Percentiles rank a stretch among this genome's conserved stretches.
phyloP scores from a whole-genome alignment of 2,888 invertebrate species.

The Arenicola marina region DNA sequence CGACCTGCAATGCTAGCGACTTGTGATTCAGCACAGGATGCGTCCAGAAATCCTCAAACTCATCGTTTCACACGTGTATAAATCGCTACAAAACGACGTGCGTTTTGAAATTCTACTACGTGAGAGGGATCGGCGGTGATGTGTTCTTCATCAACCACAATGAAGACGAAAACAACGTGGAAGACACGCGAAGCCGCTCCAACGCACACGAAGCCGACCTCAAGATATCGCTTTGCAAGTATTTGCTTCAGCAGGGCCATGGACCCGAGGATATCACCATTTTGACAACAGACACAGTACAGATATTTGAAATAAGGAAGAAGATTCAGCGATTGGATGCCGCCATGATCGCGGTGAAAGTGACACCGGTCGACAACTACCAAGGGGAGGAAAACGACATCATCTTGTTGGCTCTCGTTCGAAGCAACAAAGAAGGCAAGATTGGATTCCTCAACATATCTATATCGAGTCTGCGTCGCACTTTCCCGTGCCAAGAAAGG shows the following conservation, averaged over 20 bases:
- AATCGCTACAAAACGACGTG: slow-evolving; percentile 41
- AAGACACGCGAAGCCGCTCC: slow-evolving; percentile 41
- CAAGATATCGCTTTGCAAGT: slow-evolving; percentile 40
- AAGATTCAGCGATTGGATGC: too few species aligned
- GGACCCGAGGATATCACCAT: slow-evolving; percentile 44
- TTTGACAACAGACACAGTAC: slow-evolving; percentile 51
- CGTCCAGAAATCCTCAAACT: slow-evolving; percentile 49
- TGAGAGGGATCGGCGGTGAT: slow-evolving; percentile 45
- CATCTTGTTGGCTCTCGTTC: slow-evolving; percentile 54
- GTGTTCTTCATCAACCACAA: slow-evolving; percentile 50
- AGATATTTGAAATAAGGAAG: slow-evolving; percentile 39
- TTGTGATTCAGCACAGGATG: slow-evolving; percentile 69
- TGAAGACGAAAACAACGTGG: slow-evolving; percentile 35
- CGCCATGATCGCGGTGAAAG: too few species aligned
- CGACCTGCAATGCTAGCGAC: slow-evolving; percentile 66
- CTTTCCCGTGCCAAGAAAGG: slow-evolving; percentile 57
- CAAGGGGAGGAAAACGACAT: slow-evolving; percentile 60
- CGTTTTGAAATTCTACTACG: slow-evolving; percentile 38
- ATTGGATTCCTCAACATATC: slow-evolving; percentile 52
- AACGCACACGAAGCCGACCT: slow-evolving; percentile 50
- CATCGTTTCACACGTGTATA: slow-evolving; percentile 48
- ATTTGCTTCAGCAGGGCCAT: slow-evolving; percentile 51
- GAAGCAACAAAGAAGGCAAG: slow-evolving; percentile 47
- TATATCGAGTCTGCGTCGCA: slow-evolving; percentile 57
- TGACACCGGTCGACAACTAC: slow-evolving; percentile 51